Base-by-base conservation (phyloP, 23 tunicate species). In the Halocynthia aurantium region DNA sequence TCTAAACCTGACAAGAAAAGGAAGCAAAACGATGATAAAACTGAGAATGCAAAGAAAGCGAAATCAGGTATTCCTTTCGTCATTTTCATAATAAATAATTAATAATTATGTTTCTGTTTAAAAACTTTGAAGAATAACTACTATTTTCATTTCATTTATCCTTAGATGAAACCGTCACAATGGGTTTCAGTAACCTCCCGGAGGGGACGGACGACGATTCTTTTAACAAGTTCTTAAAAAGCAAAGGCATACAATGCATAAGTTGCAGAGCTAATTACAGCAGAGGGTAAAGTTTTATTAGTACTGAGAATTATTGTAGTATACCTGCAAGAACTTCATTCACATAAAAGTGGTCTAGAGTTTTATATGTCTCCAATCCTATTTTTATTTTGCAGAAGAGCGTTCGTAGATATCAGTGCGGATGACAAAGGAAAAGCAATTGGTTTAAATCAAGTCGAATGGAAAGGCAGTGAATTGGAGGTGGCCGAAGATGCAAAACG, bases 211-310 rank as follows among this genome's bases (percentile, higher is more conserved):
- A 77, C 67, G 97, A 91, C 56, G 8, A 57, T 8, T 57, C 81
- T 8, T 80, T 91, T 52, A 81, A 85, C 68, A 82, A 81, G 60
- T 85, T 85, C 54, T 9, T 91, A 19, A 80, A 85, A 77, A 82
- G 69, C 57, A 77, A 91, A 64, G 91, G 81, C 31, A 75, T 91
- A 18, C 76, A 85, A 60, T 76, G 80, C 13, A 54, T 69, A 8
- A 77, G 87, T 5, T 85, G 86, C 84, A 71, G 97, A 17, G 87
- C 88, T 8, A 85, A 85, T 75, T 85, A 77, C 19, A 80, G 82
- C 1, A 75, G 83, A 77, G 77, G 71, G 97, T 91, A 60, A 81
- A 90, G 70, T 65, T 10, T 44, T 10, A 10, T 9, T 69, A 5
- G 53, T 7, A 22, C 49, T 58, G 80, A 20, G 13, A n/a, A 19